phyloP scores from a whole-genome alignment of 2,888 invertebrate species.

The Drosophila merina region DNA sequence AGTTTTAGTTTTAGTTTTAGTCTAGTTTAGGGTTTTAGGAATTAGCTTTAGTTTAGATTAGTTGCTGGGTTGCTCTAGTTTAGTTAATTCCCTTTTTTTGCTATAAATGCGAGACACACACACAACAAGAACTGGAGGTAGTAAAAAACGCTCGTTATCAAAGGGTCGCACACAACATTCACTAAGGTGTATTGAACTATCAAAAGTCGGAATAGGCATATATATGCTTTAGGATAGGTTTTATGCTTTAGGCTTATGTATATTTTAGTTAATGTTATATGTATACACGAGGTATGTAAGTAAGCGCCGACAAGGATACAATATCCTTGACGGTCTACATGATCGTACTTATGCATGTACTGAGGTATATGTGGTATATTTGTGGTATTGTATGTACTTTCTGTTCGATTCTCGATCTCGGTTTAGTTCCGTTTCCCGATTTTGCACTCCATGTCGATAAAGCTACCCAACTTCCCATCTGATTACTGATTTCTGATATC shows the following conservation, averaged over 20 bases:
- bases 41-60: constrained; percentile 26
- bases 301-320: constrained; percentile 22
- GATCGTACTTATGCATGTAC: constrained; percentile 76
- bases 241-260: constrained; percentile 47
- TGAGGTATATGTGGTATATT: constrained; percentile 78
- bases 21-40: constrained; percentile 20
- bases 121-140: constrained; percentile 76
- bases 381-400: constrained; percentile 78
- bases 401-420: constrained; percentile 63
- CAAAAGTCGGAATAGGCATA: constrained; percentile 48
- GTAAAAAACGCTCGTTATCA: constrained; percentile 66
- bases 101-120: constrained; percentile 75
- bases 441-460: constrained; percentile 64
- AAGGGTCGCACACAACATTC: constrained; percentile 69
- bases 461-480: constrained; percentile 54
- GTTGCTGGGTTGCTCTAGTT: constrained; percentile 19
- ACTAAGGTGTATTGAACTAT: constrained; percentile 75
- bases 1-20: constrained; percentile 16
- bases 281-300: constrained; percentile 73
- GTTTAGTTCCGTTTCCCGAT: constrained; percentile 19
- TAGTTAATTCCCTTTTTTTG: constrained; percentile 28
- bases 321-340: constrained; percentile 20
- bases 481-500: constrained; percentile 13
- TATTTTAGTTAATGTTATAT: constrained; percentile 73
- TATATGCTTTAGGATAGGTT: constrained; percentile 28